A percentile compares a stretch with the other conserved stretches of the same genome.
Conservation (phyloP, 2,797 vertebrate species). For the Corythornis leucogaster region DNA sequence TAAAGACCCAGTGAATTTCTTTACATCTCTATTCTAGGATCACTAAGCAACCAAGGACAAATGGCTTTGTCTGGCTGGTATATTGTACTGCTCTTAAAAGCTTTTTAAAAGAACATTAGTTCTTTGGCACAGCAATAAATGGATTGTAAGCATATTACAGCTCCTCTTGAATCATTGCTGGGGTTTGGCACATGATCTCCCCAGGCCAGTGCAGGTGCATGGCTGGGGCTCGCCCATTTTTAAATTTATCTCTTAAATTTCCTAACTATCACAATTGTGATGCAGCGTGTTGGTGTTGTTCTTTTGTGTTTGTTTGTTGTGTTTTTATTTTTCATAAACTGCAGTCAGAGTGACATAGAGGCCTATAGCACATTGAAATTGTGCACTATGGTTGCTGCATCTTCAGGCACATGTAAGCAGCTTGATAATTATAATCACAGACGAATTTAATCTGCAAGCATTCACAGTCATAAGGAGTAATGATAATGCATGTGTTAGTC, state of each 20-base stretch:
- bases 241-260: slow-evolving; percentile 71
- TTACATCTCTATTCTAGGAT: slow-evolving; percentile 66
- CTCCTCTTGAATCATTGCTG: slow-evolving; percentile 14
- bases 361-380: neutral
- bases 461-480: too few relatives aligned
- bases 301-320: neutral
- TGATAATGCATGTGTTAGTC: too few relatives aligned
- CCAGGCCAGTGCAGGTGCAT: neutral
- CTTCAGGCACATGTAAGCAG: accelerated
- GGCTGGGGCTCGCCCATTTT: slow-evolving; percentile 46
- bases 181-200: slow-evolving; percentile 16
- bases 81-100: slow-evolving; percentile 35
- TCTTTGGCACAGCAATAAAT: slow-evolving; percentile 49
- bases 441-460: too few relatives aligned
- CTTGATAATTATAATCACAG: neutral
- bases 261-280: neutral
- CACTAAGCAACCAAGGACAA: slow-evolving; percentile 86
- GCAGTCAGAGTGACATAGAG: neutral
- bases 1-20: neutral
- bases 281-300: neutral
- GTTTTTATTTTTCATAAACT: neutral
- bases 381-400: neutral
- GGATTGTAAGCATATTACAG: slow-evolving; percentile 11
- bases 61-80: slow-evolving; percentile 54
- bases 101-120: slow-evolving; percentile 25